A percentile compares a stretch with the other conserved stretches of the same genome.
These are phyloP conservation scores for Pelusios castaneus DNA, from an alignment of 2,113 vertebrate species.

Conservation along the genomic window DNA sequence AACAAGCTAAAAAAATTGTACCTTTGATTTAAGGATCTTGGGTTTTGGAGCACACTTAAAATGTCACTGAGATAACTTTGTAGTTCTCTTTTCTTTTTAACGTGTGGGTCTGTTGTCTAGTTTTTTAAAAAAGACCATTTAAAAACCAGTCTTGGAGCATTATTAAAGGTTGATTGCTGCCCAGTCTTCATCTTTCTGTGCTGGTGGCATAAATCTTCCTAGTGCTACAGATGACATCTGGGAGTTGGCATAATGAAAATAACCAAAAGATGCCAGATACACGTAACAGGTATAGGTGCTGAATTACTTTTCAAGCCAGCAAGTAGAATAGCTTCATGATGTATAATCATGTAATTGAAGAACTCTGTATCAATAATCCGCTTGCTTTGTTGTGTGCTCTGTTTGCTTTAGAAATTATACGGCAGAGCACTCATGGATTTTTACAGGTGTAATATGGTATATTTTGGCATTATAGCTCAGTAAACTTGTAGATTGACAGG, in stretches of 20 bases:
- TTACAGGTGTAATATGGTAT: fast-evolving
- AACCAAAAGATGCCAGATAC: background rate
- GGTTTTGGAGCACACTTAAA: constrained; percentile 33
- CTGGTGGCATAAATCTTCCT: background rate
- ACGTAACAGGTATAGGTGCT: background rate
- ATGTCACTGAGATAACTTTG: constrained; percentile 52
- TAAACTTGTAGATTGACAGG: fast-evolving
- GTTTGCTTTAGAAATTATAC: background rate
- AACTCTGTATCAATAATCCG: fast-evolving
- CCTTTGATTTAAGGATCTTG: constrained; percentile 57
- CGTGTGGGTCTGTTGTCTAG: background rate
- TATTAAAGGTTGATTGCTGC: fast-evolving
- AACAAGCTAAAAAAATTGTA: constrained; percentile 44
- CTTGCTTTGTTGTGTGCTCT: fast-evolving
- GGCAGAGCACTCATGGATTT: background rate
- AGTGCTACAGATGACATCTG: fast-evolving
- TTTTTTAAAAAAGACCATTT: background rate
- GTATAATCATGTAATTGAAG: background rate
- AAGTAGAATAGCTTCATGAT: background rate
- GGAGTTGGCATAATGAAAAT: fast-evolving
- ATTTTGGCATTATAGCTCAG: background rate
- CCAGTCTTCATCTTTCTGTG: background rate
- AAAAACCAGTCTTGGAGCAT: background rate
- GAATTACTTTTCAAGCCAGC: background rate
- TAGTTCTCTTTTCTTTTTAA: constrained; percentile 17